Evolutionary conservation across 2,888 invertebrate genomes (phyloP).

Genomic region (Cataglyphis cursor): DNA sequence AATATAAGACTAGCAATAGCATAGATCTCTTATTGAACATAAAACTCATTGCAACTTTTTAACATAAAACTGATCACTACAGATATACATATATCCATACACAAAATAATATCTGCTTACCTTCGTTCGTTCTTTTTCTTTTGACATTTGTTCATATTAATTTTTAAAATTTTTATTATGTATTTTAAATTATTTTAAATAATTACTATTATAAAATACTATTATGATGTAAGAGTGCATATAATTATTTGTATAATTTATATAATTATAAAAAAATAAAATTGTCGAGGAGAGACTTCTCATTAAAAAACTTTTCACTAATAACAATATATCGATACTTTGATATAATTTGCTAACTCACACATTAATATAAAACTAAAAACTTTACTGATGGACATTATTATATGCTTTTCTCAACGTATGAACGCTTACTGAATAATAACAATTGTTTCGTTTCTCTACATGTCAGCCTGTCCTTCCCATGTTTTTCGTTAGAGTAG

Average conservation of each 20-base stretch:
- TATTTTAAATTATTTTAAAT: too few species aligned
- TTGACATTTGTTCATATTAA: neutral
- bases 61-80: neutral
- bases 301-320: too few species aligned
- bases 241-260: neutral
- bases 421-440: too few species aligned
- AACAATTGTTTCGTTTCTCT: too few species aligned
- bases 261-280: neutral
- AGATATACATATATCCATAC: neutral
- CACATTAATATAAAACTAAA: too few species aligned
- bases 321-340: neutral
- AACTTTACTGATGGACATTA: too few species aligned
- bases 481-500: too few species aligned
- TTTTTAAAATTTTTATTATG: conserved; percentile 10
- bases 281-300: neutral
- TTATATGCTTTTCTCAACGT: too few species aligned
- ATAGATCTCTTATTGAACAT: conserved; percentile 20
- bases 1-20: conserved; percentile 8
- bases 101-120: neutral
- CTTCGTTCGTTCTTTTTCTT: neutral
- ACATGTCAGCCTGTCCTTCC: too few species aligned
- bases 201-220: too few species aligned
- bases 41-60: neutral
- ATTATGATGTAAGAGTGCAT: neutral
- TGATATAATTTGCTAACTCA: too few species aligned